These are phyloP conservation scores for Microcaecilia unicolor DNA, from an alignment of 2,797 vertebrate genomes.

Conservation along the genomic window DNA sequence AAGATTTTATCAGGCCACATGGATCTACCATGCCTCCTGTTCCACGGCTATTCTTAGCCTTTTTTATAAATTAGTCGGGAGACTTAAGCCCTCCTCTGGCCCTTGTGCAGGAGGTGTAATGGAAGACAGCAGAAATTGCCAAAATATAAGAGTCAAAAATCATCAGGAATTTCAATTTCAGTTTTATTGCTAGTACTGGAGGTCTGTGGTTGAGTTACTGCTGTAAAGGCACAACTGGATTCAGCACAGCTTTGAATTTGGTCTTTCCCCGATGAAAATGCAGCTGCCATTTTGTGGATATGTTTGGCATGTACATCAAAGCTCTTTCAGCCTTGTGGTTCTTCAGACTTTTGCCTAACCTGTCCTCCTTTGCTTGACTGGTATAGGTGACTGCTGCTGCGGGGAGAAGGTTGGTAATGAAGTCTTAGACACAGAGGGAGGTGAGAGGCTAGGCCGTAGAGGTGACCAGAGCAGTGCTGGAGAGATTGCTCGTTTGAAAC, in stretches of 20 bases:
- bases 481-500: slow-evolving; percentile 6
- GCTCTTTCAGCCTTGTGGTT: slow-evolving; percentile 15
- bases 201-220: no score
- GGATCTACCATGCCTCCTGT: no score
- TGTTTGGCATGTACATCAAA: slow-evolving; percentile 3
- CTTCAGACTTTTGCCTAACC: slow-evolving; percentile 31
- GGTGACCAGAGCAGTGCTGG: neutral
- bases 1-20: no score
- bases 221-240: no score
- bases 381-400: slow-evolving; percentile 78
- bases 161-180: no score
- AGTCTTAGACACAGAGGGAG: slow-evolving; percentile 59
- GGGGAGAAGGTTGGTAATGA: slow-evolving; percentile 55
- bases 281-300: neutral
- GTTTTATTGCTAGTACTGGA: no score
- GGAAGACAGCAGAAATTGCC: no score
- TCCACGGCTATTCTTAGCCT: no score
- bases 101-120: neutral
- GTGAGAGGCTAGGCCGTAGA: slow-evolving; percentile 37
- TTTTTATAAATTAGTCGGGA: no score
- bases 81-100: no score
- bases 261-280: neutral
- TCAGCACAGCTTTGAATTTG: no score
- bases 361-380: slow-evolving; percentile 63
- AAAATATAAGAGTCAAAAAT: slow-evolving; percentile 1